A percentile compares a stretch with the other conserved stretches of the same genome.
Evolutionary conservation across 2,888 invertebrate genomes (phyloP).

Genomic region (Lochmaea capreae): DNA sequence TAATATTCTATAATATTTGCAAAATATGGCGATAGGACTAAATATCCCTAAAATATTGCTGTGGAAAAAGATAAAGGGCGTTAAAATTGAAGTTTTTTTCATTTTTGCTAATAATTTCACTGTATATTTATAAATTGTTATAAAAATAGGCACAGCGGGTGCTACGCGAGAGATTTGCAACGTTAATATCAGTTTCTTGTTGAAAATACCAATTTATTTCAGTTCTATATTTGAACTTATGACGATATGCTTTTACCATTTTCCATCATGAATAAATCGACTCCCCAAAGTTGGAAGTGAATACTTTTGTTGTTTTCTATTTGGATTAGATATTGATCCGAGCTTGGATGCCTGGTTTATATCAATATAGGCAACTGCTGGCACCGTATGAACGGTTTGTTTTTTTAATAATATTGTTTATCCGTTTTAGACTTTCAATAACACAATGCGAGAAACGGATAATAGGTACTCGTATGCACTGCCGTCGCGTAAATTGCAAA

Average conservation of each 20-base stretch:
- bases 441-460: neutral
- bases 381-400: conserved; percentile 20
- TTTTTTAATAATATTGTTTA: conserved; percentile 29
- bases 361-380: conserved; percentile 36
- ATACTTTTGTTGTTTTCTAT: conserved; percentile 44
- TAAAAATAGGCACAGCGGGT: no score
- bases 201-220: conserved; percentile 35
- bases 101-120: no score
- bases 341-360: conserved; percentile 15
- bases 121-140: no score
- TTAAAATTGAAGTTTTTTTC: no score
- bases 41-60: no score
- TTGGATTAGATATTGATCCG: conserved; percentile 39
- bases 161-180: no score
- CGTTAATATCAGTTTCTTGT: conserved; percentile 12
- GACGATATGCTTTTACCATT: conserved; percentile 58
- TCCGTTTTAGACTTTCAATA: conserved; percentile 4
- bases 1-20: no score
- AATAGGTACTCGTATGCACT: neutral
- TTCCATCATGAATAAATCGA: conserved; percentile 45
- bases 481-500: neutral
- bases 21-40: no score
- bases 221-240: conserved; percentile 49
- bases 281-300: conserved; percentile 38
- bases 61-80: no score